Evolutionary conservation across 2,797 vertebrate genomes (phyloP).

Genomic region (Cyprinodon diabolis): DNA sequence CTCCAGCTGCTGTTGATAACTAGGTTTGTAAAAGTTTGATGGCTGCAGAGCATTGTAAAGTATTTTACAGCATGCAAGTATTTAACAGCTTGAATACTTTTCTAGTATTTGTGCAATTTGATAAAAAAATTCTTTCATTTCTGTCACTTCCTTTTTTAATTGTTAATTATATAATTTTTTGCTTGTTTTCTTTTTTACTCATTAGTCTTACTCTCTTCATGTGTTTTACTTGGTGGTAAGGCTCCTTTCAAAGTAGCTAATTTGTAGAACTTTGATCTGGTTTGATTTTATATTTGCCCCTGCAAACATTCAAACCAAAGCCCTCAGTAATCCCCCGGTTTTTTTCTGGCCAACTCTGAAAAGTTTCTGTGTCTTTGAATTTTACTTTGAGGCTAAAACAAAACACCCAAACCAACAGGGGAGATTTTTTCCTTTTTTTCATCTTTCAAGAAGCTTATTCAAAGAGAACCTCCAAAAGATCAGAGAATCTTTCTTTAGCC

Average conservation of each 20-base stretch:
- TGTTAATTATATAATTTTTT: not conserved
- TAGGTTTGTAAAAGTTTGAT: slow-evolving; percentile 6
- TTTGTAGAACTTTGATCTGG: slow-evolving; percentile 57
- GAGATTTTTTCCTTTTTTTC: slow-evolving; percentile 32
- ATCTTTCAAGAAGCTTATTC: slow-evolving; percentile 53
- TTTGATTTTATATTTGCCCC: slow-evolving; percentile 53
- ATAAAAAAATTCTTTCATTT: not conserved
- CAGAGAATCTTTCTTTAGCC: slow-evolving; percentile 57
- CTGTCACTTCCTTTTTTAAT: not conserved
- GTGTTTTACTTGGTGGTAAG: not conserved
- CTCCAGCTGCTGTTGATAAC: slow-evolving; percentile 4
- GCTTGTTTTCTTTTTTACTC: not conserved
- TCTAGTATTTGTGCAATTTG: not conserved
- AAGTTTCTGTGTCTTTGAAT: slow-evolving; percentile 58
- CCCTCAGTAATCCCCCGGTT: slow-evolving; percentile 47
- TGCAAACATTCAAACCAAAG: slow-evolving; percentile 47
- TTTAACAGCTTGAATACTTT: not conserved
- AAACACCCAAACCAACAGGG: slow-evolving; percentile 50
- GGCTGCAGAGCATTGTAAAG: not conserved
- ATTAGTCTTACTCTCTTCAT: not conserved
- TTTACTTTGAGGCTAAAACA: slow-evolving; percentile 58
- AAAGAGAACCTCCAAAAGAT: slow-evolving; percentile 60
- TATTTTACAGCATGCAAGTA: not conserved
- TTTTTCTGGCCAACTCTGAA: slow-evolving; percentile 45
- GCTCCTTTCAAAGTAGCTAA: slow-evolving; percentile 25